These are phyloP conservation scores for Erpobdella octoculata DNA, from an alignment of 2,888 invertebrate species.

Conservation along the genomic window DNA sequence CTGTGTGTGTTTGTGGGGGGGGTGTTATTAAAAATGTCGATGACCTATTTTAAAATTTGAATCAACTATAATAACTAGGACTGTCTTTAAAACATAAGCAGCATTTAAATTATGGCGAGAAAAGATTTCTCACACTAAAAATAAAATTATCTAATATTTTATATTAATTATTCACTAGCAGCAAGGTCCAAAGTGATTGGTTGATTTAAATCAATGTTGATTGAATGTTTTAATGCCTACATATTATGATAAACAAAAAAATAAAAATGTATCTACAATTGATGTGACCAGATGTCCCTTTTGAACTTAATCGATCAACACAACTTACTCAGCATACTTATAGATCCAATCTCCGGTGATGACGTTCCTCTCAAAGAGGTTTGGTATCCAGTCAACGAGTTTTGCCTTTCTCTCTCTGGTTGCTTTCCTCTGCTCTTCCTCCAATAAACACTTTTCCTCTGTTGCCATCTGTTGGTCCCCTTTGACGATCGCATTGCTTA, in stretches of 20 bases:
- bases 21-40: too few species aligned
- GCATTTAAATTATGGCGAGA: neutral
- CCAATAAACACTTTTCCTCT: constrained; percentile 73
- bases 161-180: neutral
- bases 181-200: neutral
- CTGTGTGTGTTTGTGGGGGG: too few species aligned
- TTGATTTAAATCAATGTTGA: neutral
- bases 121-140: neutral
- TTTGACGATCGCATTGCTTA: constrained; percentile 71
- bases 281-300: too few species aligned
- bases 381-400: constrained; percentile 66
- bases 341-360: constrained; percentile 64
- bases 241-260: neutral
- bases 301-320: too few species aligned
- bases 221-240: neutral
- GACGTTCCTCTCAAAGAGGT: constrained; percentile 63
- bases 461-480: constrained; percentile 83
- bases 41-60: too few species aligned
- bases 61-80: too few species aligned
- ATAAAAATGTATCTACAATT: too few species aligned
- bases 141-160: too few species aligned
- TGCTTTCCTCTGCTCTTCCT: constrained; percentile 72
- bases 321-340: constrained; percentile 63
- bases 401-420: constrained; percentile 65
- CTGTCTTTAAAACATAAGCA: neutral